These are phyloP conservation scores for Eira barbara DNA, from an alignment of 2,113 vertebrate genomes.

Conservation along the genomic window DNA sequence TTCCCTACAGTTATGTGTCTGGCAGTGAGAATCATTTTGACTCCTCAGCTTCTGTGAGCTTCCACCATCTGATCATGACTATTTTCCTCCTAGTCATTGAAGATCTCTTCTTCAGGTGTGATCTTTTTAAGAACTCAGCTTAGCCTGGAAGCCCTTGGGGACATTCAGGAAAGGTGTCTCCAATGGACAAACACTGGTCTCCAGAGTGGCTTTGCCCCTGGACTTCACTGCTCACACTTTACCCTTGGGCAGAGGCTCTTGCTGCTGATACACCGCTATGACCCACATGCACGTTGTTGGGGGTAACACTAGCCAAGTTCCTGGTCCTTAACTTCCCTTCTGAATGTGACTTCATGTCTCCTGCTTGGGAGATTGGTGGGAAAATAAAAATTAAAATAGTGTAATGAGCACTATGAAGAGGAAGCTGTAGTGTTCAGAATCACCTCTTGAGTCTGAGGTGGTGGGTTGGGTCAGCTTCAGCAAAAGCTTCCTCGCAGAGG, in stretches of 20 bases:
- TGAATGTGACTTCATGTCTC: neutral
- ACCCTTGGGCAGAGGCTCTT: neutral
- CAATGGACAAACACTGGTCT: neutral
- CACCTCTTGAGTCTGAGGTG: rapidly evolving
- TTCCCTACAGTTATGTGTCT: neutral
- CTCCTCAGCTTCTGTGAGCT: neutral
- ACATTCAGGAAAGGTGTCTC: neutral
- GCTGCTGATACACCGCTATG: neutral
- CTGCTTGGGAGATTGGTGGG: neutral
- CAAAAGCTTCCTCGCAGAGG: neutral
- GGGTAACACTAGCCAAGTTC: neutral
- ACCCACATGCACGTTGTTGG: rapidly evolving
- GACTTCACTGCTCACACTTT: neutral
- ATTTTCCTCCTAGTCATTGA: neutral
- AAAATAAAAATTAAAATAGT: neutral
- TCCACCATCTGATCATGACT: neutral
- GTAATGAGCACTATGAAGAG: neutral
- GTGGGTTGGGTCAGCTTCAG: neutral
- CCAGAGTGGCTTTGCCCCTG: neutral
- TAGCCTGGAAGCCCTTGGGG: neutral
- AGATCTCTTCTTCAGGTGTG: neutral
- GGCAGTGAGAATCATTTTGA: neutral
- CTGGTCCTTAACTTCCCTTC: neutral
- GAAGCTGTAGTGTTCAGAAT: neutral
- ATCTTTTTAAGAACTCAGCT: neutral